A percentile compares a stretch with the other conserved stretches of the same genome.
Evolutionary conservation across 2,113 vertebrate genomes (phyloP).

Genomic region (Shinisaurus crocodilurus): DNA sequence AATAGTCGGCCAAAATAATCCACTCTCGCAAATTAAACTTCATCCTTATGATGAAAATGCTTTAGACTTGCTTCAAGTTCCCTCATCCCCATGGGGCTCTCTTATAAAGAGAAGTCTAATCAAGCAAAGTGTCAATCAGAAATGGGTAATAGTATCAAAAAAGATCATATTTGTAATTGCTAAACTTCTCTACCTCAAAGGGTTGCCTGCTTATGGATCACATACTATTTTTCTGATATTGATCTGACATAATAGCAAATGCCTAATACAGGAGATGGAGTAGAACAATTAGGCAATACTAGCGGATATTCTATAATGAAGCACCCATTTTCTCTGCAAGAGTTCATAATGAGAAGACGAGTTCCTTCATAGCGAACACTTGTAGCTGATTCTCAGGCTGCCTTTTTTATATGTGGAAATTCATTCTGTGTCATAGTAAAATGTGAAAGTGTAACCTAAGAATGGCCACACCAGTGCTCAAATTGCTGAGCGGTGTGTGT

Average conservation of each 20-base stretch:
- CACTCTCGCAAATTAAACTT: conserved; percentile 20
- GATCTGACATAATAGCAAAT: conserved; percentile 23
- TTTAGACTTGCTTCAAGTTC: background rate
- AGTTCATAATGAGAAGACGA: background rate
- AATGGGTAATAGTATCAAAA: background rate
- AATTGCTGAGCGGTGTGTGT: background rate
- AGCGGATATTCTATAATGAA: background rate
- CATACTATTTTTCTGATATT: background rate
- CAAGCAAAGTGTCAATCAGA: background rate
- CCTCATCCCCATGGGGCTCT: background rate
- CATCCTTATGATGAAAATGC: background rate
- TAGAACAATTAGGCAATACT: background rate
- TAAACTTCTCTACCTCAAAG: background rate
- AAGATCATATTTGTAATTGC: background rate
- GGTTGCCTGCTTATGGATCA: conserved; percentile 5
- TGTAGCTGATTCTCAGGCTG: background rate
- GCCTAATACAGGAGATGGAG: background rate
- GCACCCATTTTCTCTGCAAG: background rate
- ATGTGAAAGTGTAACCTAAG: background rate
- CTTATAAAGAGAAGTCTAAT: conserved; percentile 1
- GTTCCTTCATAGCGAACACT: background rate
- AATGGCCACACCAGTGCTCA: background rate
- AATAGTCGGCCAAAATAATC: conserved; percentile 17
- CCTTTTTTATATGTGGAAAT: background rate
- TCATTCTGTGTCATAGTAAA: background rate